These are phyloP conservation scores for Cliona cf. orientalis DNA, from an alignment of 37 sponge, comb jelly and placozoan species.

Conservation along the genomic window DNA sequence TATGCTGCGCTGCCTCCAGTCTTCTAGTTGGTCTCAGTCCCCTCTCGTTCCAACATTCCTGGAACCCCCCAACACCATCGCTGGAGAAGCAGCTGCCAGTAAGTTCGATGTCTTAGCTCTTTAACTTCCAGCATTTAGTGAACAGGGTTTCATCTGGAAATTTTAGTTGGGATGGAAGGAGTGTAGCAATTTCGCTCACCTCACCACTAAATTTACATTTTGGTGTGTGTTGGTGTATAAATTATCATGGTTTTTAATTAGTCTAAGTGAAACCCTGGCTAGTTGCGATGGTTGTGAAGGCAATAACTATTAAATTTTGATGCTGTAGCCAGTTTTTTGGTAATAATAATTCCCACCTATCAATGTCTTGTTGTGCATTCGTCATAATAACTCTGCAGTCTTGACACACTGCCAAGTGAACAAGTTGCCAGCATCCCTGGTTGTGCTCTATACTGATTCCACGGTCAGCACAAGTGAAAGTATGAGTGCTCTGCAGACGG, in stretches of 20 bases:
- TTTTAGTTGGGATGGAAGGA: background rate
- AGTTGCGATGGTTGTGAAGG: no score
- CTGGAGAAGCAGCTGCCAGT: conserved; percentile 74
- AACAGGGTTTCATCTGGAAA: background rate
- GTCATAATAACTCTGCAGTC: no score
- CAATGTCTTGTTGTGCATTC: no score
- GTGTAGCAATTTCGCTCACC: background rate
- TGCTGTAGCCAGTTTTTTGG: no score
- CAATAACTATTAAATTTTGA: no score
- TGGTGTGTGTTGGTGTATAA: no score
- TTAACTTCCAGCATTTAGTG: no score
- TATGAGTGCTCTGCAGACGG: conserved; percentile 16
- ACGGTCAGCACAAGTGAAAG: conserved; percentile 10
- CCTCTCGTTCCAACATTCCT: conserved; percentile 17
- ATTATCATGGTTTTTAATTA: no score
- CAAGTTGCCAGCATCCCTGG: conserved; percentile 22
- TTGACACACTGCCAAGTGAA: conserved; percentile 56
- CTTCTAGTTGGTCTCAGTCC: conserved; percentile 43
- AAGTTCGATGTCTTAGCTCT: no score
- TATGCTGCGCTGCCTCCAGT: conserved; percentile 27
- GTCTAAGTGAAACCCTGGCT: no score
- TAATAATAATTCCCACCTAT: no score
- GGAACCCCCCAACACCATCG: conserved; percentile 58
- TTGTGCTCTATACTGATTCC: conserved; percentile 21
- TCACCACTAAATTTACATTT: no score